Base-by-base conservation (phyloP, 2,797 vertebrate species). In the Syncerus caffer region DNA sequence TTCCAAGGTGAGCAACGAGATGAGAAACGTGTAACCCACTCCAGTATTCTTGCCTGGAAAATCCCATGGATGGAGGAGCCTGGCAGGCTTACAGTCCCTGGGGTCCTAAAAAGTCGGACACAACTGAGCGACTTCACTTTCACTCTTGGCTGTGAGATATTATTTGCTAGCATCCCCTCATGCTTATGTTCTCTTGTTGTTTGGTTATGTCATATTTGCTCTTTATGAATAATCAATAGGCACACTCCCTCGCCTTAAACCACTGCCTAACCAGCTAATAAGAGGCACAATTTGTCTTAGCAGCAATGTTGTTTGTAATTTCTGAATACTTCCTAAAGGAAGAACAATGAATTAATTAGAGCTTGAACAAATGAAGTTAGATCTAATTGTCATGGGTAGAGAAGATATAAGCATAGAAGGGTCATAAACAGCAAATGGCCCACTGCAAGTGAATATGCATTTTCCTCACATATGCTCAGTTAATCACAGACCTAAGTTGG, bases 331-430 rank as follows among this genome's bases (percentile, higher is more conserved):
- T 97, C 79, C 42, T 58, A 42, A 93, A 93, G n/a, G 79, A 84
- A 74, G 42, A 95, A 80, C 82, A 89, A 31, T 86, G 80, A 88
- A 88, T 92, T 87, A 78, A 76, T 96, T 85, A 93, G 60, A 90
- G 34, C 53, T 51, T 95, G 51, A 76, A 67, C 58, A 90, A 78
- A 55, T 67, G n/a, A 92, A 85, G 21, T 89, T 94, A 82, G 47
- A 47, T 87, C 19, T 71, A 15, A 94, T 62, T 84, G 50, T 89
- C 74, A 94, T 53, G 16, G 2, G 11, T 29, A 89, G 51, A 84
- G 87, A 62, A 93, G 21, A 82, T 42, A 50, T 21, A 93, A 76
- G 16, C 87, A 51, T 57, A 85, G 90, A 95, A 71, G 76, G 62
- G 34, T 67, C 38, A 34, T 57, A 84, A 96, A 38, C 38, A 50